Evolutionary conservation across 2,888 invertebrate genomes (phyloP), one percentile per base, ranked within the genome.

Genomic region (Drosophila suboccidentalis): DNA sequence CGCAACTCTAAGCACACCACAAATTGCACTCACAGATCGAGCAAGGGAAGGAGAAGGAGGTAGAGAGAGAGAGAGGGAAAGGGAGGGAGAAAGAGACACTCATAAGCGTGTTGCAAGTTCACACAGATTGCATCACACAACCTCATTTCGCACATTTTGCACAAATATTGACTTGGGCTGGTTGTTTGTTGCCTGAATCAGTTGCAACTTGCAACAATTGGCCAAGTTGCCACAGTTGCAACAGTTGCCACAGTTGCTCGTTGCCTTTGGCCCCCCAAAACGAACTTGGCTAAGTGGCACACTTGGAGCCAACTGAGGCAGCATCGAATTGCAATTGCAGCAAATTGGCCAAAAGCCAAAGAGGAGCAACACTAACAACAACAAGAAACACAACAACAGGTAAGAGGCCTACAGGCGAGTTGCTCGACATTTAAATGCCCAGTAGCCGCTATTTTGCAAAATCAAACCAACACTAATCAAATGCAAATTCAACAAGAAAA

Each of bases 271-370:
- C 79, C 65, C 63, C 60, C 59, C 59, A 49, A 39, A 85, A 62
- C 71, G 60, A 61, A 75, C 62, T 70, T 79, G 65, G 59, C 49
- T 69, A 90, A 86, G 90, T 84, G 89, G 89, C 90, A 82, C 90
- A 85, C 72, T 89, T 66, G 68, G 61, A 36, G 53, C 32, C 53
- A 61, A 61, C 68, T 44, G 41, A 38, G 43, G 46, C 61, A 69
- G 43, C 60, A 68, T 77, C 81, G 68, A 68, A 74, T 54, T 84
- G 67, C 87, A 89, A 90, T 84, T 90, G 89, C 87, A 69, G 89
- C 87, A 84, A 84, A 84, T 84, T 84, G 84, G 89, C 65, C 71
- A 78, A 57, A 54, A 67, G 67, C 78, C 64, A 69, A 78, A 69
- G 78, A 78, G 65, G 60, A 67, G 63, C 69, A 69, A 58, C 58